Evolutionary conservation across 2,113 vertebrate species (phyloP).

Genomic region (Genyomyrus donnyi): DNA sequence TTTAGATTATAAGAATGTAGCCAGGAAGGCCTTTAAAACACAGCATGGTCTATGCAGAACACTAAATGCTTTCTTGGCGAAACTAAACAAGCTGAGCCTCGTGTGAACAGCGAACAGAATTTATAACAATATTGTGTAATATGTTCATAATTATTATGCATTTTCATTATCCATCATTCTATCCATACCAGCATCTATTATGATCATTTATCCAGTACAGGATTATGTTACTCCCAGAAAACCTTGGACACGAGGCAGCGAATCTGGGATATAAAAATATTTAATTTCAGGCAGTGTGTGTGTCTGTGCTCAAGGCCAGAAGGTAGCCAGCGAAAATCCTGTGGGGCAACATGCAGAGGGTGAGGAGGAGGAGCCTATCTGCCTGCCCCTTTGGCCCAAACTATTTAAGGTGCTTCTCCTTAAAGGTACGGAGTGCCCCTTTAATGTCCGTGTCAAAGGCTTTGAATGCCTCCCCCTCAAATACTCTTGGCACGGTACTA

Average conservation of each 20-base stretch:
- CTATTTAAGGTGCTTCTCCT: background rate
- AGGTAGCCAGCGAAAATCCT: background rate
- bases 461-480: background rate
- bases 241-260: background rate
- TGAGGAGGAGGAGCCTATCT: background rate
- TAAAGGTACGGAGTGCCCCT: background rate
- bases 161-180: background rate
- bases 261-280: background rate
- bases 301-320: background rate
- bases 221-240: background rate
- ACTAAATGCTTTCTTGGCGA: background rate
- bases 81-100: background rate
- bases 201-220: background rate
- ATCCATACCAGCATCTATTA: background rate
- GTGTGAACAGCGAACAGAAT: background rate
- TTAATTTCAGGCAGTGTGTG: background rate
- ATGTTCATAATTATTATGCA: background rate
- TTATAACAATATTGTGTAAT: background rate
- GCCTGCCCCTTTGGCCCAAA: background rate
- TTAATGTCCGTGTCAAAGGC: background rate
- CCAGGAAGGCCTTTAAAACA: background rate
- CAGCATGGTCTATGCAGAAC: background rate
- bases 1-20: background rate
- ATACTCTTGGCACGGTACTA: background rate
- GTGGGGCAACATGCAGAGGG: background rate